phyloP scores from a whole-genome alignment of 1,140 invertebrate genomes.

The Oncopodura yosiiana region DNA sequence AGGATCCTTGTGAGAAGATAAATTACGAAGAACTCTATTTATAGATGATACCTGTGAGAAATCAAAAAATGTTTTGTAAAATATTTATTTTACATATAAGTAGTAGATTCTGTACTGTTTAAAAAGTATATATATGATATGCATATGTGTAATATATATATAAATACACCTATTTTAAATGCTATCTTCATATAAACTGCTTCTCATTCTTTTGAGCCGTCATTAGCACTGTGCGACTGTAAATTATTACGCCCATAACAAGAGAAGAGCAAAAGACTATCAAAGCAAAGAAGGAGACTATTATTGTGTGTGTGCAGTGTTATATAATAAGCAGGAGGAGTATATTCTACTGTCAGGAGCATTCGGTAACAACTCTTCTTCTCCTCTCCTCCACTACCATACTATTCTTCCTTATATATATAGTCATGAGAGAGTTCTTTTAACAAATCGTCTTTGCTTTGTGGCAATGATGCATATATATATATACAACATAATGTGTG shows the following conservation, averaged over 20 bases:
- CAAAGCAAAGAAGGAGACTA: not conserved
- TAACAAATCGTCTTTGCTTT: no score
- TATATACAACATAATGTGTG: no score
- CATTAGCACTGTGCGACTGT: slow-evolving; percentile 30
- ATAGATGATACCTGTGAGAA: slow-evolving; percentile 95
- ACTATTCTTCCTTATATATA: no score
- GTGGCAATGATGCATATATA: no score
- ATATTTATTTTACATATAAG: not conserved
- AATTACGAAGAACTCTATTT: slow-evolving; percentile 88
- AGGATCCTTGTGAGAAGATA: slow-evolving; percentile 78
- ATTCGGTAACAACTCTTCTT: slow-evolving; percentile 24
- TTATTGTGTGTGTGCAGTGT: not conserved
- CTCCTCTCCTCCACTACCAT: not conserved
- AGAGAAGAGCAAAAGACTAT: no score
- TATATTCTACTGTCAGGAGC: slow-evolving; percentile 16
- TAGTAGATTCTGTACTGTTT: not conserved
- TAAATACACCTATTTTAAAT: not conserved
- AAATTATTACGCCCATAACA: slow-evolving; percentile 26
- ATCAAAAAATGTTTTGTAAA: not conserved
- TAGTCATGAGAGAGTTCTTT: no score
- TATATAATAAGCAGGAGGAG: slow-evolving; percentile 4
- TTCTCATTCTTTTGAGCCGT: slow-evolving; percentile 29
- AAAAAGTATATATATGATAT: not conserved
- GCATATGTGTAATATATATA: not conserved
- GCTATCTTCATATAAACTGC: not conserved